phyloP scores from a whole-genome alignment of 2,113 vertebrate species.

The Rhinichthys klamathensis region DNA sequence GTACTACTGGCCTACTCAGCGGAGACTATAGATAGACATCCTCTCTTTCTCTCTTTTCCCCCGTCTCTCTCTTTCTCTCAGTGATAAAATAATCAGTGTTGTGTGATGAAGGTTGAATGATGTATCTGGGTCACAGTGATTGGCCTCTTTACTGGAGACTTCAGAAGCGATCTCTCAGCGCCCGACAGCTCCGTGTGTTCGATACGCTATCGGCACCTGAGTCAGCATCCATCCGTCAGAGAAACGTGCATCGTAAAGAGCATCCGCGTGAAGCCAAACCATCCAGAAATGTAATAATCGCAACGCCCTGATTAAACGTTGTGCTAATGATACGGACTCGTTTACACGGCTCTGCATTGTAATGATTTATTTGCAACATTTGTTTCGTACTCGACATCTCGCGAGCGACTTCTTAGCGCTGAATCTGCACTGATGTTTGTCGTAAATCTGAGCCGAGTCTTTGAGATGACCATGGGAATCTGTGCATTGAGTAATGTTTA shows the following conservation, averaged over 20 bases:
- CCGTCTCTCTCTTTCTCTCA: slow-evolving; percentile 25
- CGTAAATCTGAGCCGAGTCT: too few relatives aligned
- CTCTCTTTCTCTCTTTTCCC: slow-evolving; percentile 1
- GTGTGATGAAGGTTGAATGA: slow-evolving; percentile 50
- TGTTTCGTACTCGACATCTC: neutral
- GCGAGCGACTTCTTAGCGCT: too few relatives aligned
- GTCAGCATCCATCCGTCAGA: neutral
- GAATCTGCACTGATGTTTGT: too few relatives aligned
- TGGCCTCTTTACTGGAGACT: slow-evolving; percentile 56
- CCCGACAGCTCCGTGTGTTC: slow-evolving; percentile 1
- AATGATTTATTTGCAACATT: neutral
- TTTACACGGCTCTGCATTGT: neutral
- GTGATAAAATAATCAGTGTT: slow-evolving; percentile 47
- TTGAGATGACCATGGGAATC: too few relatives aligned
- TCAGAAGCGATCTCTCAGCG: slow-evolving; percentile 49
- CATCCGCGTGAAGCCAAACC: neutral
- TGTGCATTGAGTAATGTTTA: too few relatives aligned
- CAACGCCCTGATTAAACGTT: slow-evolving; percentile 10
- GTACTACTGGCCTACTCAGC: slow-evolving; percentile 34
- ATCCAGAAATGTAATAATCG: neutral
- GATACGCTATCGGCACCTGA: slow-evolving; percentile 15
- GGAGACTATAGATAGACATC: slow-evolving; percentile 43
- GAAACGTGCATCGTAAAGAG: neutral
- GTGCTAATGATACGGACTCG: neutral
- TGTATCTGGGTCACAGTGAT: slow-evolving; percentile 58